Percentiles rank a stretch among this genome's conserved stretches.
phyloP scores from a whole-genome alignment of 1,140 invertebrate species.

The Zaprionus kolodkinae region DNA sequence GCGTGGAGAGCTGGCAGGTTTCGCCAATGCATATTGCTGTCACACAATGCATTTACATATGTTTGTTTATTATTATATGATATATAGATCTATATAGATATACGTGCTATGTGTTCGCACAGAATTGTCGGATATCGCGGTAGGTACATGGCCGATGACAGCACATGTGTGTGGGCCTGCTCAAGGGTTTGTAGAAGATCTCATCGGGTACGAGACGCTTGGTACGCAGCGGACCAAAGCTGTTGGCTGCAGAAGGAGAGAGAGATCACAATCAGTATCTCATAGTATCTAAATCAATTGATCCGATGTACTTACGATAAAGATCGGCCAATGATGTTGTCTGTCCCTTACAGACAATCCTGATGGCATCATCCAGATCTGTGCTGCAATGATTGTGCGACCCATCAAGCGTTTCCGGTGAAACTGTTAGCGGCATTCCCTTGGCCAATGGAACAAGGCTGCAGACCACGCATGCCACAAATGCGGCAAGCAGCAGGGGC shows the following conservation, averaged over 20 bases:
- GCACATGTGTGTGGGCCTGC: constrained; percentile 60
- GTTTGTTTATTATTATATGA: not conserved
- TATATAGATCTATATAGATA: not conserved
- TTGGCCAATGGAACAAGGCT: constrained; percentile 28
- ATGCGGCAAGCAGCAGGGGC: constrained; percentile 47
- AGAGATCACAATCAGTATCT: not conserved
- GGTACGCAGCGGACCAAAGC: constrained; percentile 54
- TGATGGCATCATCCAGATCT: constrained; percentile 57
- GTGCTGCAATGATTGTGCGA: constrained; percentile 57
- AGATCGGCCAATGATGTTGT: constrained; percentile 43
- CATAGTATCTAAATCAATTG: not conserved
- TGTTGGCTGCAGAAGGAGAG: constrained; percentile 48
- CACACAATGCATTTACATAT: not conserved
- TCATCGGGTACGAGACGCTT: constrained; percentile 58
- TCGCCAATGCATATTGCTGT: not conserved
- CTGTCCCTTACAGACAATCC: constrained; percentile 53
- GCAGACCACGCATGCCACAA: constrained; percentile 40
- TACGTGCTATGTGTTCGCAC: constrained; percentile 49
- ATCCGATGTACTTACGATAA: constrained; percentile 53
- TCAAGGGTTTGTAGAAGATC: constrained; percentile 51
- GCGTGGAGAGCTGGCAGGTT: not conserved
- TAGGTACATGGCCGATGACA: constrained; percentile 60
- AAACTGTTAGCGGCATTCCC: constrained; percentile 32
- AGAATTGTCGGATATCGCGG: constrained; percentile 59
- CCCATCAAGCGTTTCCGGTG: constrained; percentile 7